phyloP scores from a whole-genome alignment of 2,888 invertebrate genomes.

The Tenthredo livida region DNA sequence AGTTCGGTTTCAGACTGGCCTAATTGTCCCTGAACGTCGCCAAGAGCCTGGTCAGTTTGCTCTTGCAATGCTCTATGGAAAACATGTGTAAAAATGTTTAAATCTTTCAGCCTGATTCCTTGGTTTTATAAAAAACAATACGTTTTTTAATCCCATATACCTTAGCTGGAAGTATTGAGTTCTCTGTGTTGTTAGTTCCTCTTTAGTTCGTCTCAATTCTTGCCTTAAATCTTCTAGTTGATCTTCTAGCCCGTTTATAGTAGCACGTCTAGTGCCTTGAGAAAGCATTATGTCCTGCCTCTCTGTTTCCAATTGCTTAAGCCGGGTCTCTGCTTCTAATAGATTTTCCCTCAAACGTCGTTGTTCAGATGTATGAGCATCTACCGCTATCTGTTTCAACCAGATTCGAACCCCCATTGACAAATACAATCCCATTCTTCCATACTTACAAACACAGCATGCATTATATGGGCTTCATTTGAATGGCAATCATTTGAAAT shows the following conservation, averaged over 20 bases:
- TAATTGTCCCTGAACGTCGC: slow-evolving; percentile 85
- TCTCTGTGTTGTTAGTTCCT: slow-evolving; percentile 80
- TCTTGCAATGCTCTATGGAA: slow-evolving; percentile 84
- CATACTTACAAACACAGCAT: slow-evolving; percentile 25
- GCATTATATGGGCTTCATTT: slow-evolving; percentile 22
- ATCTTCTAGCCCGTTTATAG: slow-evolving; percentile 80
- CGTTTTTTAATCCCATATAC: slow-evolving; percentile 72
- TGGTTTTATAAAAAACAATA: slow-evolving; percentile 18
- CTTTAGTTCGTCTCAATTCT: slow-evolving; percentile 79
- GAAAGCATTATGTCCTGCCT: slow-evolving; percentile 80
- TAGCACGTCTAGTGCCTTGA: slow-evolving; percentile 79
- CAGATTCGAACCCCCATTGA: slow-evolving; percentile 57
- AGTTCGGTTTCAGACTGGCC: slow-evolving; percentile 83
- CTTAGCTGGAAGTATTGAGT: slow-evolving; percentile 82
- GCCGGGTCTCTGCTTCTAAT: slow-evolving; percentile 79
- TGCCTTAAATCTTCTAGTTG: slow-evolving; percentile 80
- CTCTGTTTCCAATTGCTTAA: slow-evolving; percentile 80
- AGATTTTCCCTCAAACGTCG: slow-evolving; percentile 79
- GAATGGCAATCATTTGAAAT: not conserved
- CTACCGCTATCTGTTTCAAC: slow-evolving; percentile 74
- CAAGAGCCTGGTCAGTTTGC: slow-evolving; percentile 87
- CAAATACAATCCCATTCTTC: slow-evolving; percentile 51
- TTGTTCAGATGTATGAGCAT: slow-evolving; percentile 79
- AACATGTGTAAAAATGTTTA: not conserved
- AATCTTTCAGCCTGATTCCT: not conserved